Base-by-base conservation (phyloP, 2,797 vertebrate species). In the Craterocephalus amniculus region DNA sequence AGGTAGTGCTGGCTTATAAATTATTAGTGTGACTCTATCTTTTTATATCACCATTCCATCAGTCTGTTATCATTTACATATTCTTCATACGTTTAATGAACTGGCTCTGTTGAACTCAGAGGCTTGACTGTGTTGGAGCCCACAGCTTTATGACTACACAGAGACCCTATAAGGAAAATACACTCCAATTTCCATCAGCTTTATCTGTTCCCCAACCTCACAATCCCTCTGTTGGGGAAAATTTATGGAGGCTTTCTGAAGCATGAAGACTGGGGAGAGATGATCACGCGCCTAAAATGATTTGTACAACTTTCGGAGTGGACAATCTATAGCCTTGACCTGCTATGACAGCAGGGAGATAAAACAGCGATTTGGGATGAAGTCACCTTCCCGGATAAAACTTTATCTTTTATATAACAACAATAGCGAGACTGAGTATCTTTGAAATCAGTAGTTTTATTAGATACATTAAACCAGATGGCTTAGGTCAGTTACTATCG, bases 21-120 rank as follows among this genome's bases (percentile, higher is more conserved):
- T 91, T 76, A 91, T 90, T 86, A 67, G 70, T 73, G 60, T n/a
- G 64, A 73, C 76, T 83, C 75, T 56, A 67, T 76, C 75, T 75
- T 86, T 87, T 89, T 72, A 75, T 82, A 84, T 83, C 76, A 66
- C 76, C 51, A 48, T 82, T 61, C 68, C 77, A 81, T 80, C 79
- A 67, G 32, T 43, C 75, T 67, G 74, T 74, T 78, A 76, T 88
- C 74, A 85, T 89, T 88, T 80, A 80, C 80, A 83, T 83, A 83
- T 83, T 87, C 76, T 77, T 82, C 70, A 83, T 80, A 81, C 54
- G 55, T 86, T 87, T 88, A 85, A 90, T 86, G 71, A 89, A 84
- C 52, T 63, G 57, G 76, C 78, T 81, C 84, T 81, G 43, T 79
- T 77, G 67, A 82, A 80, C 70, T 72, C 48, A 20, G 64, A 62